phyloP scores from a whole-genome alignment of 2,797 vertebrate genomes.

The Pipistrellus pygmaeus region DNA sequence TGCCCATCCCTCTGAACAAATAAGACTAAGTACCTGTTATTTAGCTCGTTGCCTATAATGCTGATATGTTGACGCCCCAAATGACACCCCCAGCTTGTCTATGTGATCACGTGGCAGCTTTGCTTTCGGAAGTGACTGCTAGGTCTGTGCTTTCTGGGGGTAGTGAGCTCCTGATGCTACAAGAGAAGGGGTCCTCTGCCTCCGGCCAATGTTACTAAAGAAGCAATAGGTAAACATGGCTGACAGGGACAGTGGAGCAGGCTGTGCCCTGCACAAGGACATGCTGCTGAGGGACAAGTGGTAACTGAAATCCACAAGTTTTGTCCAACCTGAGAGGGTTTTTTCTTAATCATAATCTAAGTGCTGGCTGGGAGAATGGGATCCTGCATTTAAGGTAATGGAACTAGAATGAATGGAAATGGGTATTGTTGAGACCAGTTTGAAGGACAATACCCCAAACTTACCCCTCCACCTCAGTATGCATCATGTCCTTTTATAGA shows the following conservation, averaged over 20 bases:
- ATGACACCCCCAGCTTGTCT: not conserved
- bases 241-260: not conserved
- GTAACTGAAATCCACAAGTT: not conserved
- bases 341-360: not conserved
- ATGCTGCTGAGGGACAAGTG: not conserved
- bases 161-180: not conserved
- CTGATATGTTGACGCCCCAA: not conserved
- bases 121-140: not conserved
- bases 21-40: not conserved
- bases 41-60: not conserved
- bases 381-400: not conserved
- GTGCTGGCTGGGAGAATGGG: not conserved
- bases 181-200: not conserved
- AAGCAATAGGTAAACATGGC: not conserved
- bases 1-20: not conserved
- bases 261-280: not conserved
- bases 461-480: not conserved
- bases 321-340: not conserved
- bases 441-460: not conserved
- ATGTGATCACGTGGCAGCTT: not conserved
- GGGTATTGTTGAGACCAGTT: not conserved
- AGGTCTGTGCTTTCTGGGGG: not conserved
- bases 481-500: not conserved
- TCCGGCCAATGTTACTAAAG: not conserved
- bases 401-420: not conserved